A percentile compares a stretch with the other conserved stretches of the same genome.
Conservation (phyloP, 2,888 invertebrate genomes). For the Cerastis leucographa region DNA sequence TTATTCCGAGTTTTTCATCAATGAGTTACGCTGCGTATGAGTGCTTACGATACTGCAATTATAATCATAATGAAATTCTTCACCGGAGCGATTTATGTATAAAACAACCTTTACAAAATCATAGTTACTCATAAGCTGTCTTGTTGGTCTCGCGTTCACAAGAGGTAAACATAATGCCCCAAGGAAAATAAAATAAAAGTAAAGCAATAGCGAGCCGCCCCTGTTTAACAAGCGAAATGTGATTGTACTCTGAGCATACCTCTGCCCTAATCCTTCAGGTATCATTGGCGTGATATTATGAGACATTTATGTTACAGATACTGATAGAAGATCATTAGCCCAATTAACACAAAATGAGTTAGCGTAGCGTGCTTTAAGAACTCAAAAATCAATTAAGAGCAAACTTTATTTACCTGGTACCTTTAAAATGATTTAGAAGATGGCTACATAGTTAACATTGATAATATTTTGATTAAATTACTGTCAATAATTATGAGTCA, state of each 20-base stretch:
- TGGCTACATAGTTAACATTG: not conserved
- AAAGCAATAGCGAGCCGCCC: not conserved
- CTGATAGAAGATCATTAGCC: not conserved
- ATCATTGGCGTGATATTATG: not conserved
- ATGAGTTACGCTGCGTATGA: not conserved
- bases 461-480: not conserved
- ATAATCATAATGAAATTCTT: not conserved
- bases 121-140: not conserved
- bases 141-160: not conserved
- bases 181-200: not conserved
- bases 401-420: not conserved
- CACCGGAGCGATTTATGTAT: not conserved
- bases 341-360: not conserved
- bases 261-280: not conserved
- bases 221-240: not conserved
- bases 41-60: not conserved
- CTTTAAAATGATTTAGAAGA: not conserved
- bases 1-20: not conserved
- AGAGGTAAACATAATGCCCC: not conserved
- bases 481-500: constrained; percentile 1
- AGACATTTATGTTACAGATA: not conserved
- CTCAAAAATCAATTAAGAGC: not conserved
- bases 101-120: not conserved
- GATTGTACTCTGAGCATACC: not conserved
- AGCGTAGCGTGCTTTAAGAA: not conserved